Evolutionary conservation across 2,113 vertebrate genomes (phyloP), one percentile per base, ranked within the genome.

Genomic region (Pseudopipra pipra): DNA sequence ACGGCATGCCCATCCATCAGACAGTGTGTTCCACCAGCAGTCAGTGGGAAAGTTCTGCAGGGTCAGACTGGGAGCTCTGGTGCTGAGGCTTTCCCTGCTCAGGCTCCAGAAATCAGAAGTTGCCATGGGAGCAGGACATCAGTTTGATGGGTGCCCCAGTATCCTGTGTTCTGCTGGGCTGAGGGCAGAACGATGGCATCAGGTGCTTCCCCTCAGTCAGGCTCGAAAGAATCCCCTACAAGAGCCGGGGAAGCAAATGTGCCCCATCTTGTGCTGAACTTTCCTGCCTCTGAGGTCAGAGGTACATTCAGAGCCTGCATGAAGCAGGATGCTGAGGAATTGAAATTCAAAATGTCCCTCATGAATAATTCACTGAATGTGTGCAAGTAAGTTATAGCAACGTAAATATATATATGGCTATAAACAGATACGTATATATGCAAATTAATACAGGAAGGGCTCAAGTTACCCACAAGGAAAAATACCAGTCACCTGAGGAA

Each of bases 361-460:
- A 85, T 93, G 87, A 97, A 93, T 93, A 94, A 96, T 85, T 91
- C 87, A 85, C 30, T 31, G 71, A 24, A 44, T 33, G 74, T 3
- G 5, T 23, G 14, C 12, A 24, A 84, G 68, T 73, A 87, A 75
- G 92, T 74, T 83, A 80, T 1, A 86, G 94, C 55, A 52, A 51
- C 16, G 63, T 83, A 92, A 90, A 73, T 82, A 79, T 37, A 78
- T 37, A 62, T 43, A 39, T 19, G 72, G 66, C 44, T 68, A 89
- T 90, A 95, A 92, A 90, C 66, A 91, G 78, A 72, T 39, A 87
- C 1, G 12, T 91, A 83, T 66, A 37, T 58, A 83, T 76, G 85
- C 65, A 95, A 80, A 94, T 86, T 15, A 77, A 56, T 35, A 75
- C 54, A 55, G 39, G 61, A 73, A 88, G 41, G 59, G 87, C 78